Conservation (phyloP, 2,797 vertebrate genomes). For the Gobionotothen gibberifrons region DNA sequence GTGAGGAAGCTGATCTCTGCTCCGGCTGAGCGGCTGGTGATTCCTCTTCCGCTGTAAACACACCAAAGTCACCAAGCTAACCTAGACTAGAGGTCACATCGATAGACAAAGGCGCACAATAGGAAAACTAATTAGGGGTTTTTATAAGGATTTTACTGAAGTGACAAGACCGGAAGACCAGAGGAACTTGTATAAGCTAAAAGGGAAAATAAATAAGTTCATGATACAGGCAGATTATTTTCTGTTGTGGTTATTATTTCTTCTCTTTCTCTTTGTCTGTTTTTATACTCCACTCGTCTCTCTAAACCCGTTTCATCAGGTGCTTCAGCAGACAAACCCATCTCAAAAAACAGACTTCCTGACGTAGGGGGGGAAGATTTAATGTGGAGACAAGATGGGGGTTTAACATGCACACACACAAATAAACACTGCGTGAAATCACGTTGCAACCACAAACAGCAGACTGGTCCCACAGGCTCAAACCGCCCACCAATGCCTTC, state of each 20-base stretch:
- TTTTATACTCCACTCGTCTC: neutral
- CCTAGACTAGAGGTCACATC: slow-evolving; percentile 37
- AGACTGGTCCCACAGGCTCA: slow-evolving; percentile 41
- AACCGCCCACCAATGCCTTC: slow-evolving; percentile 39
- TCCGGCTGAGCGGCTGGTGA: slow-evolving; percentile 21
- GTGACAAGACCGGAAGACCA: slow-evolving; percentile 1
- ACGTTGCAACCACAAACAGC: slow-evolving; percentile 29
- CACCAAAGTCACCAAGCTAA: slow-evolving; percentile 30
- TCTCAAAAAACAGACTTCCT: neutral
- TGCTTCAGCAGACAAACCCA: slow-evolving; percentile 13
- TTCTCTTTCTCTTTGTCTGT: too few species aligned
- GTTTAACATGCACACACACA: slow-evolving; percentile 52
- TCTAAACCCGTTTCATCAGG: slow-evolving; percentile 8
- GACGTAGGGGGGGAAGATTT: slow-evolving; percentile 6
- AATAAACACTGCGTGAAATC: slow-evolving; percentile 38
- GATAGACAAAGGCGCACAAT: slow-evolving; percentile 30
- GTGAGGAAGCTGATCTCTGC: slow-evolving; percentile 12
- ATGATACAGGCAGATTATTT: neutral
- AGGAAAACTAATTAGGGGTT: slow-evolving; percentile 35
- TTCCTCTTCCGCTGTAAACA: slow-evolving; percentile 40
- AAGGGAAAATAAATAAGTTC: neutral
- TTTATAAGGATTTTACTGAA: slow-evolving; percentile 25
- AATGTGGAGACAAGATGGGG: slow-evolving; percentile 25
- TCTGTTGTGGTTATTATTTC: neutral
- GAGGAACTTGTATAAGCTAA: neutral